phyloP scores from a whole-genome alignment of 2,113 vertebrate species.

The Prolemur simus region DNA sequence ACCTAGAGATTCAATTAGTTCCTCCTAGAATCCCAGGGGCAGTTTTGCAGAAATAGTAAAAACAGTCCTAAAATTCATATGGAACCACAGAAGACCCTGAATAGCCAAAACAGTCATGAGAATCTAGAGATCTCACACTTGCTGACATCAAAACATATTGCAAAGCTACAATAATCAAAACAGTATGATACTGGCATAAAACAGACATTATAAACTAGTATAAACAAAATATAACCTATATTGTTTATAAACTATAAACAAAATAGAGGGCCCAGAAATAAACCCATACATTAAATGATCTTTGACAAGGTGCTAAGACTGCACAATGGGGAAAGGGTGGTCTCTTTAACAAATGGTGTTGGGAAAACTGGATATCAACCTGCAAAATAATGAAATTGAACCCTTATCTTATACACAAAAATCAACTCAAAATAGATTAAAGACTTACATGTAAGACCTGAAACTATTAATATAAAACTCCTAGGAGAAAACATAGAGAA shows the following conservation, averaged over 20 bases:
- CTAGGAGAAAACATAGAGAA: not conserved
- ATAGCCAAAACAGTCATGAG: too few species aligned
- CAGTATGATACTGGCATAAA: not conserved
- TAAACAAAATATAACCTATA: too few species aligned
- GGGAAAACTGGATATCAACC: not conserved
- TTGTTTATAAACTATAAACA: not conserved
- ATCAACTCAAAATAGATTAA: not conserved
- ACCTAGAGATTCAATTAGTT: not conserved
- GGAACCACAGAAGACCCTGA: too few species aligned
- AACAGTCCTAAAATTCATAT: too few species aligned
- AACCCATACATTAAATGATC: not conserved
- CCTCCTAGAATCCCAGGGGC: not conserved
- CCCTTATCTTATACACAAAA: not conserved
- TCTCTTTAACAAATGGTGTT: not conserved
- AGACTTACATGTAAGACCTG: not conserved
- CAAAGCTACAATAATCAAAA: too few species aligned
- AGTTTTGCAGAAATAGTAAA: not conserved
- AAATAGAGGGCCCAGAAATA: not conserved
- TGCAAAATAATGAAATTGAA: not conserved
- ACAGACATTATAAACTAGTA: not conserved
- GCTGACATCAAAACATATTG: too few species aligned
- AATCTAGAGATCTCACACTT: too few species aligned
- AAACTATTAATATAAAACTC: not conserved
- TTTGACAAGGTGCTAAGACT: not conserved
- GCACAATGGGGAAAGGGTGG: not conserved